phyloP scores from a whole-genome alignment of 2,797 vertebrate species.

The Hylomyscus alleni region DNA sequence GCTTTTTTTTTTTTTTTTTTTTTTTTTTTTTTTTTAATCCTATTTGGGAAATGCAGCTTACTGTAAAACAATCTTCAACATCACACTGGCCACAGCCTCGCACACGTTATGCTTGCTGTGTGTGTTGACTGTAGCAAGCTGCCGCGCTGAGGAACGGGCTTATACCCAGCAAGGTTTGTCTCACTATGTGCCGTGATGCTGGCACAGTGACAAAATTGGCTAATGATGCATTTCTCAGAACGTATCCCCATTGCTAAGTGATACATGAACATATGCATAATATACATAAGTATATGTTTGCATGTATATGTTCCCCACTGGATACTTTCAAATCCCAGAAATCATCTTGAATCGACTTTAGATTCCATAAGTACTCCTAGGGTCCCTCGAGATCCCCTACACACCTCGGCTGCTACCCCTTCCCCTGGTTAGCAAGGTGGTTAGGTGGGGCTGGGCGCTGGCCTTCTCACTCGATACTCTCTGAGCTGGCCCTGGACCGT shows the following conservation, averaged over 20 bases:
- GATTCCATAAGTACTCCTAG: neutral
- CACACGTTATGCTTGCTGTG: neutral
- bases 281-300: neutral
- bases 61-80: neutral
- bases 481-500: constrained; percentile 96
- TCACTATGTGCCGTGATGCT: neutral
- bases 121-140: neutral
- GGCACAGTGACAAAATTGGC: neutral
- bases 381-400: neutral
- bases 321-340: constrained; percentile 46
- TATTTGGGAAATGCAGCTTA: neutral
- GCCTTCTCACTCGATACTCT: constrained; percentile 95
- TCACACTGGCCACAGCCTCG: neutral
- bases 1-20: no score
- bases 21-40: neutral
- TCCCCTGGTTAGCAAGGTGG: constrained; percentile 83
- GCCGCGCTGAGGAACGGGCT: neutral
- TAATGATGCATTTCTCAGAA: neutral
- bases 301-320: neutral
- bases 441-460: neutral
- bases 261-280: neutral
- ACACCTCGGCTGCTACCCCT: constrained; percentile 30
- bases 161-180: neutral
- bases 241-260: neutral
- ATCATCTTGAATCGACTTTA: constrained; percentile 21